A percentile compares a stretch with the other conserved stretches of the same genome.
Conservation (phyloP, 2,888 invertebrate species). For the Leptopilina myrica region DNA sequence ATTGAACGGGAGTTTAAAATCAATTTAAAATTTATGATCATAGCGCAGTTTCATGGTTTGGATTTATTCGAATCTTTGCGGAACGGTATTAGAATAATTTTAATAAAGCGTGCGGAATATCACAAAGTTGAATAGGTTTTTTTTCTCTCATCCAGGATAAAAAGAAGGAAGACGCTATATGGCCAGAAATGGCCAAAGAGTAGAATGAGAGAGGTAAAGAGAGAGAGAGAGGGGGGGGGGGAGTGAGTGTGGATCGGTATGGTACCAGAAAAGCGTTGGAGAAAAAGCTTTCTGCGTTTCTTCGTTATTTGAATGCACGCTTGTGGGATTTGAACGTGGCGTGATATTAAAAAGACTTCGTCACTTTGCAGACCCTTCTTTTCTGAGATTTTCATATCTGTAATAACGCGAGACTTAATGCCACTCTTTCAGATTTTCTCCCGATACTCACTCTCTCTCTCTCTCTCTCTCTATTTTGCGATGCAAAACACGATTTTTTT, state of each 20-base stretch:
- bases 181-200: conserved; percentile 23
- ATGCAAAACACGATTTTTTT: conserved; percentile 45
- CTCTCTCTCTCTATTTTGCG: conserved; percentile 42
- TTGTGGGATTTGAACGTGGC: conserved; percentile 51
- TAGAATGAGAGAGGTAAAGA: neutral
- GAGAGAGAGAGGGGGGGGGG: too few relatives aligned
- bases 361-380: conserved; percentile 51
- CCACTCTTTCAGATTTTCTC: conserved; percentile 35
- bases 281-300: conserved; percentile 42
- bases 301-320: conserved; percentile 61
- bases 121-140: conserved; percentile 32
- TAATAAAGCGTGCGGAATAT: conserved; percentile 64
- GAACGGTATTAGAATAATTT: conserved; percentile 68
- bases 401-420: conserved; percentile 58
- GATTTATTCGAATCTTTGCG: conserved; percentile 48
- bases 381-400: conserved; percentile 58
- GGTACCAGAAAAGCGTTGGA: conserved; percentile 38
- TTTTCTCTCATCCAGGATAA: conserved; percentile 20
- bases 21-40: conserved; percentile 55
- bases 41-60: conserved; percentile 46
- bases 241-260: conserved; percentile 11
- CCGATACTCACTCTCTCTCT: neutral
- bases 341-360: conserved; percentile 66
- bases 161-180: conserved; percentile 38
- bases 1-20: conserved; percentile 52